phyloP scores from a whole-genome alignment of 1,140 invertebrate genomes.

The Xylocopa sonorina region DNA sequence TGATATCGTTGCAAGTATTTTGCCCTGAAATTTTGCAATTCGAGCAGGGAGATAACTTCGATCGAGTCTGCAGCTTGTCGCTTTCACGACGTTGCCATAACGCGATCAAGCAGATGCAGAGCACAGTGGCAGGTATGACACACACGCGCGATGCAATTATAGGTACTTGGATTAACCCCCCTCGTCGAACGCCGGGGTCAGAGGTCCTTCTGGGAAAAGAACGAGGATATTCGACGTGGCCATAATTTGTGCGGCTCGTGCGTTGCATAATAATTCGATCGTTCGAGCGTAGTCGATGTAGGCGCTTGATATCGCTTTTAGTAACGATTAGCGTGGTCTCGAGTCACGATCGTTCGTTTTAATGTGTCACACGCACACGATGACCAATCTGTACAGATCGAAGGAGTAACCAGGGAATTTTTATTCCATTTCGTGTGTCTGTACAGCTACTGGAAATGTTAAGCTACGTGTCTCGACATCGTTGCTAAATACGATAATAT shows the following conservation, averaged over 20 bases:
- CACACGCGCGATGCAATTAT: slow-evolving; percentile 12
- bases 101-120: slow-evolving; percentile 32
- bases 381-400: no score
- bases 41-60: not conserved
- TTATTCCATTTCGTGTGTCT: no score
- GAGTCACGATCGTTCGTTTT: not conserved
- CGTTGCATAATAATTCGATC: slow-evolving; percentile 24
- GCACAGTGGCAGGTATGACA: slow-evolving; percentile 2
- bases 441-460: no score
- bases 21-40: not conserved
- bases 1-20: no score
- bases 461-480: no score
- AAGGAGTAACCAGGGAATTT: no score
- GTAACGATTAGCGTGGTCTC: not conserved
- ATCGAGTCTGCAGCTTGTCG: slow-evolving; percentile 6
- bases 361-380: not conserved
- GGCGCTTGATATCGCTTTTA: not conserved
- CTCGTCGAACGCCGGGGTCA: not conserved
- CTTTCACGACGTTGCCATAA: slow-evolving; percentile 32
- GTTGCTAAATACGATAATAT: no score
- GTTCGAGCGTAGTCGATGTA: not conserved
- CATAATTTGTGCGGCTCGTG: slow-evolving; percentile 15
- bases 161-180: slow-evolving; percentile 34
- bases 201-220: slow-evolving; percentile 15
- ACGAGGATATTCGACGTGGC: not conserved